Percentiles rank a stretch among this genome's conserved stretches.
phyloP scores from a whole-genome alignment of 2,797 vertebrate genomes.

The Protonibea diacanthus region DNA sequence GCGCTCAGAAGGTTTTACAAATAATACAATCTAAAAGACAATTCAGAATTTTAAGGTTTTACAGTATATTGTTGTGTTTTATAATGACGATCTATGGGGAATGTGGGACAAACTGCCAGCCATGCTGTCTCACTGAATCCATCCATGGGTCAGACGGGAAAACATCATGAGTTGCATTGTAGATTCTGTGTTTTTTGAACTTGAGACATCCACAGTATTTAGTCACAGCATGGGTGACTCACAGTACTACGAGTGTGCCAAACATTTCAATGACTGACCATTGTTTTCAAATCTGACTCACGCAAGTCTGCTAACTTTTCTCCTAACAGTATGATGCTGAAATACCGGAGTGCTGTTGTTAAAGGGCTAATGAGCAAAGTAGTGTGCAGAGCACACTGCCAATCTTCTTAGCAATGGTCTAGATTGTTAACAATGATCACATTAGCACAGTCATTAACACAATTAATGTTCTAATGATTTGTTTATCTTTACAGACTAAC shows the following conservation, averaged over 20 bases:
- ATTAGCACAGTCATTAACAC: slow-evolving; percentile 13
- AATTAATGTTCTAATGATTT: slow-evolving; percentile 33
- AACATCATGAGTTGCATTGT: background rate
- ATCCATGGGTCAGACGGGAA: no score
- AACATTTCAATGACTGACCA: background rate
- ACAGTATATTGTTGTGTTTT: no score
- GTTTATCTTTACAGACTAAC: slow-evolving; percentile 27
- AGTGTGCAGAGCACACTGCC: background rate
- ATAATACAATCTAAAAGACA: background rate
- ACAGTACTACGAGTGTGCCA: background rate
- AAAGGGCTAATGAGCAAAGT: background rate
- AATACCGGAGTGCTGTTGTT: background rate
- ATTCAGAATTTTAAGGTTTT: no score
- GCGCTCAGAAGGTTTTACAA: background rate
- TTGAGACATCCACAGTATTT: background rate
- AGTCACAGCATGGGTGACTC: background rate
- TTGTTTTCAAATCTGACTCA: background rate
- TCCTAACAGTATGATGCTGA: no score
- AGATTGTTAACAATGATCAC: background rate
- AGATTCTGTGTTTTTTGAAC: background rate
- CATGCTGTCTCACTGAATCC: no score
- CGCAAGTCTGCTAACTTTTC: background rate
- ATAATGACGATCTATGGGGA: no score
- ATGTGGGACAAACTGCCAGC: no score
- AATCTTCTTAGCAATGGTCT: background rate